Evolutionary conservation across 2,113 vertebrate species (phyloP).

Genomic region (Speoplatyrhinus poulsoni): DNA sequence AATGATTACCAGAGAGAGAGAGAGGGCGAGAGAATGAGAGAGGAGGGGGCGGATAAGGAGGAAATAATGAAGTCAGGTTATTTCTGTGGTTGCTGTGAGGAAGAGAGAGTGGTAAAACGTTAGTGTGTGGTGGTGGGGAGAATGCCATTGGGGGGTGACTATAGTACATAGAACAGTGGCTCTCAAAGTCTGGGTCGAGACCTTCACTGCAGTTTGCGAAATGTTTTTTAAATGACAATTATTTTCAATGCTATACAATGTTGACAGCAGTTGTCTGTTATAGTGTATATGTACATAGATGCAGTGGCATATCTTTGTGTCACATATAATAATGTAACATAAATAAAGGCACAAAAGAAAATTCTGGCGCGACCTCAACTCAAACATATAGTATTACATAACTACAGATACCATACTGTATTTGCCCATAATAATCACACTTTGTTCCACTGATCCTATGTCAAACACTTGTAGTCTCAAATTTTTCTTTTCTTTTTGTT

Average conservation of each 20-base stretch:
- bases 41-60: neutral
- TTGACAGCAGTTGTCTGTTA: too few species aligned
- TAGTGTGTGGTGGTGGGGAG: slow-evolving; percentile 20
- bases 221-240: neutral
- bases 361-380: neutral
- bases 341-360: neutral
- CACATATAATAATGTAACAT: neutral
- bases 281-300: neutral
- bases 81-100: slow-evolving; percentile 40
- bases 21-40: slow-evolving; percentile 5
- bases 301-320: neutral
- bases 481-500: neutral
- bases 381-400: neutral
- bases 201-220: neutral
- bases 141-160: slow-evolving; percentile 8
- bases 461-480: neutral
- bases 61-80: neutral
- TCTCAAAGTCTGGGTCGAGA: slow-evolving; percentile 3
- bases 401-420: too few species aligned
- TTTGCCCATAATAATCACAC: neutral
- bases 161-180: neutral
- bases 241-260: neutral
- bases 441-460: neutral
- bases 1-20: slow-evolving; percentile 74
- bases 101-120: slow-evolving; percentile 30